Base-by-base conservation (phyloP, 2,888 invertebrate genomes). In the Drosophila phalerata region DNA sequence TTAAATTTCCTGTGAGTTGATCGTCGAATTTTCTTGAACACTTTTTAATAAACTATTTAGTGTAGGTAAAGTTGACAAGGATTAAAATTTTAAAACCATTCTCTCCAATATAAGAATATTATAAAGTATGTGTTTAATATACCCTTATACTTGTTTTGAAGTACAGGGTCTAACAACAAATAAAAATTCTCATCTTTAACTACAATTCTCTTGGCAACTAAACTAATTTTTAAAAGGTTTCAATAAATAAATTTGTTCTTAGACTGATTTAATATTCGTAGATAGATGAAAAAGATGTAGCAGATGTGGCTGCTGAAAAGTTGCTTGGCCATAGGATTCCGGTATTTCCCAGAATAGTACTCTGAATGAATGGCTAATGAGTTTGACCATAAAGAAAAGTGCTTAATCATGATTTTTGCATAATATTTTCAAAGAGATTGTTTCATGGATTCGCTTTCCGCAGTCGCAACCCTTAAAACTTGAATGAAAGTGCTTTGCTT, bases 341-440 rank as follows among this genome's bases (percentile, higher is more conserved):
- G 40, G 51, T 57, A 56, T 57, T 61, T 63, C 63, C 42, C 53
- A 58, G 48, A 19, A 32, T 17, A 43, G 15, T 40, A 52, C 69
- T 37, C 48, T 17, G 53, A 52, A 66, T 88, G 83, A 83, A 83
- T 85, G 68, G 49, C 64, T 83, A 87, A 82, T 87, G 81, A 87
- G 81, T 47, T 47, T 69, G 13, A 56, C 48, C 49, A 67, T 63
- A 60, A 77, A 57, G 72, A 55, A 80, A 84, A 86, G 47, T 73
- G 89, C 78, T 67, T 75, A 69, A 84, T 84, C 89, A 88, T 88
- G 73, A 77, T 81, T 87, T 86, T 77, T 75, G 81, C 73, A 88
- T 84, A 80, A 77, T 37, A 15, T 78, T 83, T 80, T 69, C 30
- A 69, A 77, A 71, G 75, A 84, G 74, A 70, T 74, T 55, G 66